Evolutionary conservation across 2,113 vertebrate genomes (phyloP), one percentile per base, ranked within the genome.

Genomic region (Crocuta crocuta): DNA sequence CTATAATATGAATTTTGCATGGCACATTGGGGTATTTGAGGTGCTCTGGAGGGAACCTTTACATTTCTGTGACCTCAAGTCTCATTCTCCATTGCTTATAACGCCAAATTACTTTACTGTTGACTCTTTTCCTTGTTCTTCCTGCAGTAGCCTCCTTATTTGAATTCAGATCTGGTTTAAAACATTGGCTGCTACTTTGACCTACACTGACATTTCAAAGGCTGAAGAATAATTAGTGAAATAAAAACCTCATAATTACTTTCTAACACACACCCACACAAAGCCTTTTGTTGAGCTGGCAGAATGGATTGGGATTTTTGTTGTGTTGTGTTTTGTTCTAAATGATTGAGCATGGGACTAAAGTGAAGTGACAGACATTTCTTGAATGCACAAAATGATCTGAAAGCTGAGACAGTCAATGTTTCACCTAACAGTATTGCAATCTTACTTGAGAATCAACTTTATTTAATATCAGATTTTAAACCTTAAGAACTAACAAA

Each of bases 201-300:
- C 98, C 98, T 98, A 97, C 98, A 97, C 95, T 98, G 97, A 98
- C 95, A 98, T 98, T 99, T 98, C 93, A 97, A 98, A 98, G 93
- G 85, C 92, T 98, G 94, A 98, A 98, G 96, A 98, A 98, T 98
- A 98, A 98, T 99, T 98, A 98, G 96, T 97, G 96, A 98, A 98
- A 98, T 98, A 98, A 98, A 98, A 98, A 95, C 91, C 95, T 98
- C 91, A 97, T 98, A 98, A 98, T 98, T 96, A 97, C 97, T 97
- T 90, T 97, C 98, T 96, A 98, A 97, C 96, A 98, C 86, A 91
- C 97, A 98, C 96, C 92, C 86, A 98, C 94, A 96, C 74, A 97
- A 63, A 97, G 88, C 89, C 90, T 70, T 98, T 98, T 98, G 97
- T 96, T 95, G 91, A 45, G 80, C 94, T 88, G 94, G 94, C 80